Evolutionary conservation across 2,113 vertebrate genomes (phyloP).

Genomic region (Megaptera novaeangliae): DNA sequence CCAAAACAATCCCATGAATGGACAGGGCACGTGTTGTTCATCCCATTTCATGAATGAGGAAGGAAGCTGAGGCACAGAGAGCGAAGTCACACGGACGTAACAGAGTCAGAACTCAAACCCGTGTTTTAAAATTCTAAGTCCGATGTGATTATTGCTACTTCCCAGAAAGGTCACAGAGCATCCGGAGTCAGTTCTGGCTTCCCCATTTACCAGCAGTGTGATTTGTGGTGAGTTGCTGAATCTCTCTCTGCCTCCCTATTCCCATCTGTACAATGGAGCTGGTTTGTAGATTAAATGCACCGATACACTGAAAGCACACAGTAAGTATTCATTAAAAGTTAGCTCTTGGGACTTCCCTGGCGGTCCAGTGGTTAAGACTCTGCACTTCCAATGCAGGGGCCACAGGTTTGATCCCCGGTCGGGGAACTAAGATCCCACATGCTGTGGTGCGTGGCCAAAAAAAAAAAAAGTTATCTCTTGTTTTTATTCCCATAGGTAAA

Average conservation of each 20-base stretch:
- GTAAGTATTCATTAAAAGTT: background rate
- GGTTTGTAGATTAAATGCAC: background rate
- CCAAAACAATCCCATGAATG: background rate
- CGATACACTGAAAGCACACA: background rate
- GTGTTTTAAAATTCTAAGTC: background rate
- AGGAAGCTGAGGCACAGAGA: background rate
- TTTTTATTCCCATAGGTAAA: background rate
- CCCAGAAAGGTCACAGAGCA: background rate
- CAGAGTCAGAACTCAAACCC: background rate
- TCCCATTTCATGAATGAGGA: slow-evolving; percentile 37
- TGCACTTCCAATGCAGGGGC: too few relatives aligned
- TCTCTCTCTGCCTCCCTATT: background rate
- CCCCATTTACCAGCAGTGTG: background rate
- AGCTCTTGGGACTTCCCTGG: too few relatives aligned
- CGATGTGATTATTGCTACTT: background rate
- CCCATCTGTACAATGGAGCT: background rate
- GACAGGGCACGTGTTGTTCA: background rate
- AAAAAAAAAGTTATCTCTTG: background rate
- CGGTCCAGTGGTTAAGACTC: too few relatives aligned
- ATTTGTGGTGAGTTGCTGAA: too few relatives aligned
- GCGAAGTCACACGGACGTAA: background rate
- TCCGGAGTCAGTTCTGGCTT: background rate
- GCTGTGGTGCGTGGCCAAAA: too few relatives aligned
- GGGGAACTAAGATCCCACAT: too few relatives aligned
- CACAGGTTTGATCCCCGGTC: too few relatives aligned